Evolutionary conservation across 2,797 vertebrate species (phyloP), one percentile per base, ranked within the genome.

Genomic region (Okamejei kenojei): DNA sequence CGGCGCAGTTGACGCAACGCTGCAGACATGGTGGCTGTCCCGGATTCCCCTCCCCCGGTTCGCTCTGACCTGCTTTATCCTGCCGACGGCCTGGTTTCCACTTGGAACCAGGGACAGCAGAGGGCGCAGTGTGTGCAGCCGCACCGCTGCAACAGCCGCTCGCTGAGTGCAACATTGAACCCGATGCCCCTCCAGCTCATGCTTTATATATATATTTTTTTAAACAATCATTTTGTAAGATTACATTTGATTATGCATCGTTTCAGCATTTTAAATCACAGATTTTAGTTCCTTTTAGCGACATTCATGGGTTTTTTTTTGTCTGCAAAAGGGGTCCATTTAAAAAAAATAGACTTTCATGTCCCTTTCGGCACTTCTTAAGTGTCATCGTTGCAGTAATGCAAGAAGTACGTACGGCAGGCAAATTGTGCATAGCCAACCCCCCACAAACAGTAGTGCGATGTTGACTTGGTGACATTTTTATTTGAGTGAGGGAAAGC

Each of bases 1-100:
- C 15, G 63, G 84, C 32, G 63, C n/a, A 32, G 84, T 88, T 88
- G 84, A 88, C 84, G 84, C 84, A 88, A n/a, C 84, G n/a, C 84
- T 88, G 84, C 61, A 88, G 84, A 68, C 84, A 15, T 6, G 73
- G 45, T 54, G 90, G 90, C 71, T 92, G 90, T 76, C 90, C 90
- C 71, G 90, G 90, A 76, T 76, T 92, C 90, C 90, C 71, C 90
- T n/a, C 90, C 71, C 71, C 65, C 26, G 65, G 8, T 38, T 45
- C 19, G 68, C 10, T 17, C 71, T 74, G 68, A 45, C 90, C 68
- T 74, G 68, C 71, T 54, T 73, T 91, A 15, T 45, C 88, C 68
- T 35, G 88, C 45, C 65, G 73, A 71, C 32, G 19, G 21, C 6
- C 6, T n/a, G 71, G 29, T n/a, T 29, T 73, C 17, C 19, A 71